Base-by-base conservation (phyloP, 2,888 invertebrate species). In the Conistra vaccinii region DNA sequence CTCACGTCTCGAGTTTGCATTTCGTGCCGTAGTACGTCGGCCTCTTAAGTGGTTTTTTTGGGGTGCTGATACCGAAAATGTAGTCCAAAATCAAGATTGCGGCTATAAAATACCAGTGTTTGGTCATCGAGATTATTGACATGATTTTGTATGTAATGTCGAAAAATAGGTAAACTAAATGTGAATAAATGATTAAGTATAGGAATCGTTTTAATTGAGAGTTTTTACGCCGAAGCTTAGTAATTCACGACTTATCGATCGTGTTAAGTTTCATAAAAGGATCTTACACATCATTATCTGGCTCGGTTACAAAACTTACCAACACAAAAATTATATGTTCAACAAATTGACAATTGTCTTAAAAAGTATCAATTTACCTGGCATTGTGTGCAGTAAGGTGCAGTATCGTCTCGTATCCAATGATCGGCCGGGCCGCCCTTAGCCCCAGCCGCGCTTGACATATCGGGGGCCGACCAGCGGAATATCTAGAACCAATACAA, bases 361-460 rank as follows among this genome's bases (percentile, higher is more conserved):
- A 51, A 58, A 2, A 35, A 42, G 23, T n/a, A 5, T 5, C 20
- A 20, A 74, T 91, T 90, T 85, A 97, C 97, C 97, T 98, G 91
- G 92, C 99, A 99, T 74, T 98, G 98, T 23, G 98, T 98, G 94
- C 99, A 99, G 82, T 97, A 97, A 84, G 99, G 99, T 0, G 98
- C 98, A 2, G 98, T 98, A 92, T 99, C 99, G 92, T 99, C 99
- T 89, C 99, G 98, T 42, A 99, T 97, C 99, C 99, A 99, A 94
- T 99, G 99, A 95, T 99, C 99, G 26, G 98, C 98, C 14, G 96
- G 96, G 1, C 98, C 97, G 12, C 98, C 98, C 71, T 98, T 97
- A 0, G 99, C 98, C 0, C 98, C 98, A 70, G 98, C 89, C 26
- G 95, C 90, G 62, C 93, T 95, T 32, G 95, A 91, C 95, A 96